Evolutionary conservation across 2,113 vertebrate genomes (phyloP), one percentile per base, ranked within the genome.

Genomic region (Pangasianodon hypophthalmus): DNA sequence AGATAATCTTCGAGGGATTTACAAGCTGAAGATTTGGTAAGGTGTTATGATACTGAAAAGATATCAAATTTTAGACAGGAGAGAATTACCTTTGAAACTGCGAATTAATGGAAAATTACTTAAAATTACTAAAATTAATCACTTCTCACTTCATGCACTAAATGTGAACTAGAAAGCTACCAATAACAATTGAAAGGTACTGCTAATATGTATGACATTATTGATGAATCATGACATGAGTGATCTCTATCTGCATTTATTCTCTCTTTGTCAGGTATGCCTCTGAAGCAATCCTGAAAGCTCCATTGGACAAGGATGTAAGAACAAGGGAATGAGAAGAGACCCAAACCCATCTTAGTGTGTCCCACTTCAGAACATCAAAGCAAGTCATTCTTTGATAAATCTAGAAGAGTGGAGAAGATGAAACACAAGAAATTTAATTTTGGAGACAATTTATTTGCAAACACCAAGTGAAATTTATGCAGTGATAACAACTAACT

Each of bases 231-330:
- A 58, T 58, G 32, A 86, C 21, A 80, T 16, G 52, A 29, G 21
- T 29, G 52, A 87, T 79, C 37, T 88, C 4, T 69, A 80, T 44
- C 10, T 69, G 50, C 18, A 75, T 56, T 71, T 58, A 82, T 80
- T 84, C 21, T 88, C 60, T 90, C 56, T 87, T 90, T 14, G 56
- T 46, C 85, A 93, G 93, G 85, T 90, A 56, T 90, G 79, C 37
- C 67, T 67, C 84, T 88, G 82, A 90, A 86, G 67, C 16, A 37
- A 75, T 67, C 79, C 62, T 86, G 77, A 87, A 87, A 50, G 60
- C 69, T 58, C 44, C n/a, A 46, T 71, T 67, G 32, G 18, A 67
- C 82, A 73, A 92, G 58, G 71, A 92, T 92, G 86, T 92, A 88
- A 87, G 73, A 87, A 80, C 24, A 85, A 85, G 44, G 37, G 64